These are phyloP conservation scores for Esox lucius DNA, from an alignment of 2,797 vertebrate genomes.

Conservation along the genomic window DNA sequence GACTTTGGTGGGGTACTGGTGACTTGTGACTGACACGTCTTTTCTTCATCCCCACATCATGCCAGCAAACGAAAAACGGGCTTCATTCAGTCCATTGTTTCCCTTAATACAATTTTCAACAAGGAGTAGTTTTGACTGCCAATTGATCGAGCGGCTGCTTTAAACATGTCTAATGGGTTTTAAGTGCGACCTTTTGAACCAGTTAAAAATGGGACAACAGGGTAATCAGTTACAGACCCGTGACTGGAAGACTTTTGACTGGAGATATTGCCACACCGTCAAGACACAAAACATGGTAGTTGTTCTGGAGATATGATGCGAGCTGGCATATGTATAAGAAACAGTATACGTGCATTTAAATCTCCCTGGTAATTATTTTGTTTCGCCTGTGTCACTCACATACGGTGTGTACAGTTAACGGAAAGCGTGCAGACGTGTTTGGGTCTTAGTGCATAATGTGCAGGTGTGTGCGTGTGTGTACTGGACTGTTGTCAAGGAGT, in stretches of 20 bases:
- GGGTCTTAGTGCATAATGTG: not conserved
- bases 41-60: not conserved
- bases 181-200: not conserved
- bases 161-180: not conserved
- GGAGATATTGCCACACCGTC: not conserved
- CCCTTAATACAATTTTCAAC: not conserved
- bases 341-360: not conserved
- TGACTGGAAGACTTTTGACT: not conserved
- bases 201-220: not conserved
- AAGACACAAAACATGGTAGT: not conserved
- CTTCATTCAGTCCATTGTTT: not conserved
- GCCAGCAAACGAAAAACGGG: not conserved
- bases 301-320: not conserved
- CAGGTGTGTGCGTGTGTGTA: not conserved
- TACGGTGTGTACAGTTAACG: not conserved
- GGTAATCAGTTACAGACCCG: not conserved
- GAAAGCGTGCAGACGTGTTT: slow-evolving; percentile 1
- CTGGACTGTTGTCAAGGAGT: slow-evolving; percentile 5
- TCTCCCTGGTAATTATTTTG: not conserved
- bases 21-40: not conserved
- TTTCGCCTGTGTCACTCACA: not conserved
- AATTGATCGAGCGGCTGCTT: not conserved
- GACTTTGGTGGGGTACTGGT: not conserved
- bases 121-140: not conserved
- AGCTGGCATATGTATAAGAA: not conserved